Evolutionary conservation across 2,113 vertebrate genomes (phyloP).

Genomic region (Callionymus lyra): DNA sequence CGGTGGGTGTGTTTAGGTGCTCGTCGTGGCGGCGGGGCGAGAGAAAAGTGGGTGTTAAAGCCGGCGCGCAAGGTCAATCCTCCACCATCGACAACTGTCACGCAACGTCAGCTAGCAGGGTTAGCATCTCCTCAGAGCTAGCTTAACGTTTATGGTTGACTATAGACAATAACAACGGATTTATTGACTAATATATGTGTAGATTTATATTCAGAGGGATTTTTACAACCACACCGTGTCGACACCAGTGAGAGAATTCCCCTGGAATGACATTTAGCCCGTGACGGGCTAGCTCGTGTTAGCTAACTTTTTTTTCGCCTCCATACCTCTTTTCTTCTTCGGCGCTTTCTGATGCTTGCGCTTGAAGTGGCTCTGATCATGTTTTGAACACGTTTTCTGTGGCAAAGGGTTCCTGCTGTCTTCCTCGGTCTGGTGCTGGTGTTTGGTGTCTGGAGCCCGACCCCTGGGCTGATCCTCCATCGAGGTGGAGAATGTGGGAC

Average conservation of each 20-base stretch:
- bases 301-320: slow-evolving; percentile 57
- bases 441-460: slow-evolving; percentile 56
- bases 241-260: no score
- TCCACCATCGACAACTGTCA: slow-evolving; percentile 52
- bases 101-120: slow-evolving; percentile 38
- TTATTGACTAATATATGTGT: no score
- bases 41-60: slow-evolving; percentile 27
- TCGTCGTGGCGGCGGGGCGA: not conserved
- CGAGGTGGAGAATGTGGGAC: slow-evolving; percentile 53
- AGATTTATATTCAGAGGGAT: no score
- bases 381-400: slow-evolving; percentile 45
- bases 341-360: slow-evolving; percentile 67
- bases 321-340: slow-evolving; percentile 70
- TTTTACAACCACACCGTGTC: no score
- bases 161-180: not conserved
- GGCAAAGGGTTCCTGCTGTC: slow-evolving; percentile 43
- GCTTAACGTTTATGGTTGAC: not conserved
- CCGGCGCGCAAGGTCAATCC: slow-evolving; percentile 63
- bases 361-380: slow-evolving; percentile 66
- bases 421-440: slow-evolving; percentile 49
- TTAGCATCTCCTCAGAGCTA: not conserved
- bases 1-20: not conserved
- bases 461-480: slow-evolving; percentile 68
- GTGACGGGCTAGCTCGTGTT: slow-evolving; percentile 42
- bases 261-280: slow-evolving; percentile 55